These are phyloP conservation scores for Drosophila malerkotliana DNA, from an alignment of 1,140 invertebrate genomes.

Conservation along the genomic window DNA sequence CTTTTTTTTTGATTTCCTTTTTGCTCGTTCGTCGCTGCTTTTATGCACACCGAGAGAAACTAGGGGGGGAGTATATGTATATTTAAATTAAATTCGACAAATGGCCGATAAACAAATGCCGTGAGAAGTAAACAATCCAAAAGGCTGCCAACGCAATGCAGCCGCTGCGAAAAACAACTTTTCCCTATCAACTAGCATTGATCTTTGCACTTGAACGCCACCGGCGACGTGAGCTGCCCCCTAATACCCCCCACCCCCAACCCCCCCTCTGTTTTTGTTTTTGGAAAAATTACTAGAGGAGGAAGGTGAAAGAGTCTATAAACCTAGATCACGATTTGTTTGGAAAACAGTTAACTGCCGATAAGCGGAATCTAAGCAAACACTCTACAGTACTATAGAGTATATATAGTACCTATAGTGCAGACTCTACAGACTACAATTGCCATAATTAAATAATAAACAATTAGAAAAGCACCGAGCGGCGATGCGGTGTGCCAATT, in stretches of 20 bases:
- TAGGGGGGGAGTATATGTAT: background rate
- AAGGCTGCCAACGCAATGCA: conserved; percentile 22
- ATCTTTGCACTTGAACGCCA: conserved; percentile 53
- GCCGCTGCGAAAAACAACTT: conserved; percentile 55
- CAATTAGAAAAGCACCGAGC: conserved; percentile 52
- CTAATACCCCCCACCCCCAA: conserved; percentile 1
- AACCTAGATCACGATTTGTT: conserved; percentile 27
- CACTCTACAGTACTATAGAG: background rate
- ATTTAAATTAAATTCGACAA: conserved; percentile 27
- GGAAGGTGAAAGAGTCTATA: conserved; percentile 12
- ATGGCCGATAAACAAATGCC: conserved; percentile 52
- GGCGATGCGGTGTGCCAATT: conserved; percentile 47
- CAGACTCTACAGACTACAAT: conserved; percentile 14
- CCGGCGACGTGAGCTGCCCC: too few species aligned
- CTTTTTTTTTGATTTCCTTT: conserved; percentile 16
- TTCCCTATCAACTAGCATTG: conserved; percentile 60
- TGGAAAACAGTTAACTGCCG: conserved; percentile 13
- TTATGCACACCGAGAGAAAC: background rate
- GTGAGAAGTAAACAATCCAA: conserved; percentile 55
- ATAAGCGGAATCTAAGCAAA: conserved; percentile 5
- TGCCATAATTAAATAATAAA: conserved; percentile 67
- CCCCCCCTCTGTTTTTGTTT: background rate
- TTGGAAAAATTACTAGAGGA: conserved; percentile 6
- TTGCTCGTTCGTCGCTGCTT: conserved; percentile 15
- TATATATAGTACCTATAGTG: too few species aligned